A percentile compares a stretch with the other conserved stretches of the same genome.
Conservation (phyloP, 2,113 vertebrate species). For the Triplophysa tibetana region DNA sequence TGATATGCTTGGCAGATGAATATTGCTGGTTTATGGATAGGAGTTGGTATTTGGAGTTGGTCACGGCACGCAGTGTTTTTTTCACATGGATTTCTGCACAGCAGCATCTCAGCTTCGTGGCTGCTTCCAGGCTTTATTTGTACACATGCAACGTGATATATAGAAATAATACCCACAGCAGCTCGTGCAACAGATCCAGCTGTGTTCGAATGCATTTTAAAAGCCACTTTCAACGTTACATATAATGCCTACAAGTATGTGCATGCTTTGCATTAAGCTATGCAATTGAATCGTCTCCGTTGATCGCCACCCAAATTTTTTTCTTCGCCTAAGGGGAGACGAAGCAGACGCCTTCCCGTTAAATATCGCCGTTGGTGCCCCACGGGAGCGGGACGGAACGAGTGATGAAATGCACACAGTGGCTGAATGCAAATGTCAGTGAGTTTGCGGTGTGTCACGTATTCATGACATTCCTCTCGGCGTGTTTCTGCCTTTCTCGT, state of each 20-base stretch:
- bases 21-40: not conserved
- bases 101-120: conserved; percentile 23
- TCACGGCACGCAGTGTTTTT: conserved; percentile 32
- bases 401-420: conserved; percentile 20
- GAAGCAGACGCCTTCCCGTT: conserved; percentile 6
- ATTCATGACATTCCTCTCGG: conserved; percentile 8
- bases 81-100: conserved; percentile 37
- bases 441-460: conserved; percentile 42
- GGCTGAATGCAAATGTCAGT: conserved; percentile 44
- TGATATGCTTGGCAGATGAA: not conserved
- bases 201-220: not conserved
- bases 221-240: not conserved
- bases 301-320: not conserved
- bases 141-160: not conserved
- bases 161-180: not conserved
- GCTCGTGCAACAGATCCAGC: not conserved
- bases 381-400: not conserved
- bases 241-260: not conserved
- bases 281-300: not conserved
- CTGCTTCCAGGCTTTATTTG: conserved; percentile 1
- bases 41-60: conserved; percentile 33
- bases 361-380: conserved; percentile 27
- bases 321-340: not conserved
- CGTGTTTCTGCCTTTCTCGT: not conserved
- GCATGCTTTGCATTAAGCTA: not conserved